These are phyloP conservation scores for Altica lythri DNA, from an alignment of 2,888 invertebrate species.

Conservation along the genomic window DNA sequence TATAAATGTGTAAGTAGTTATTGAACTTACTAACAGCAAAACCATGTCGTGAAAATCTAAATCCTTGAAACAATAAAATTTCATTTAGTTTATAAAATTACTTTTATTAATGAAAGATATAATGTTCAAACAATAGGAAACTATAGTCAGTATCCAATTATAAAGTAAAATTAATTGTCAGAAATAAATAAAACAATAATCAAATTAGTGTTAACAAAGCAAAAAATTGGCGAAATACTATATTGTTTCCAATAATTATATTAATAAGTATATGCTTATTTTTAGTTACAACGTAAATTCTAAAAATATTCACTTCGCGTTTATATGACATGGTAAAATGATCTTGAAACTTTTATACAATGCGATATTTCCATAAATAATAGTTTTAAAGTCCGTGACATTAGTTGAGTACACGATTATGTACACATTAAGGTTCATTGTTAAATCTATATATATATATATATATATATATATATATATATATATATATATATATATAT, in stretches of 20 bases:
- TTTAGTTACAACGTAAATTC: not conserved
- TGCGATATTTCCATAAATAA: constrained; percentile 1
- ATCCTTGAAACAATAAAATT: not conserved
- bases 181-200: not conserved
- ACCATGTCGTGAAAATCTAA: not conserved
- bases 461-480: too few species aligned
- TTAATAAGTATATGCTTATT: not conserved
- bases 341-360: constrained; percentile 4
- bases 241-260: not conserved
- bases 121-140: too few species aligned
- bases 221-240: too few species aligned
- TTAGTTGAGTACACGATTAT: not conserved
- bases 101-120: too few species aligned
- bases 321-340: not conserved
- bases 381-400: constrained; percentile 1
- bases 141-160: too few species aligned
- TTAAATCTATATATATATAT: too few species aligned
- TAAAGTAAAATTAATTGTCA: too few species aligned
- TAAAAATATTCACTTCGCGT: not conserved
- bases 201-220: too few species aligned
- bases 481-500: too few species aligned
- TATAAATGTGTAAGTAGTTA: too few species aligned
- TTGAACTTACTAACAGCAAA: constrained; percentile 1
- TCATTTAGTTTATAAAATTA: not conserved
- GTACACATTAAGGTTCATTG: not conserved